Percentiles rank a stretch among this genome's conserved stretches.
Evolutionary conservation across 2,113 vertebrate species (phyloP).

Genomic region (Actenoides hombroni): DNA sequence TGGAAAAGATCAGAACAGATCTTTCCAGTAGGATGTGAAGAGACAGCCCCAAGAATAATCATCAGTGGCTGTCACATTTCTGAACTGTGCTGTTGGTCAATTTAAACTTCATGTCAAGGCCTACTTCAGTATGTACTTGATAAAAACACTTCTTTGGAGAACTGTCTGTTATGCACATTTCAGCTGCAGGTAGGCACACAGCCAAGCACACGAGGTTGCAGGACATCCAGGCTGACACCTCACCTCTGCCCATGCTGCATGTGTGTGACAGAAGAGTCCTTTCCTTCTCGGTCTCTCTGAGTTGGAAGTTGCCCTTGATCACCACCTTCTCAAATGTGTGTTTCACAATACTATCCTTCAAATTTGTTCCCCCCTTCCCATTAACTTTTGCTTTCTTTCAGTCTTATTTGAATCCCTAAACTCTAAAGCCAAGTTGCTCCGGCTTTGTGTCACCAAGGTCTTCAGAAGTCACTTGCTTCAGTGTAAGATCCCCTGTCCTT

Average conservation of each 20-base stretch:
- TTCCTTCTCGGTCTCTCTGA: not conserved
- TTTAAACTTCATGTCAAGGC: not conserved
- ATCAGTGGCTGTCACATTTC: not conserved
- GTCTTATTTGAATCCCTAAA: not conserved
- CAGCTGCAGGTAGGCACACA: not conserved
- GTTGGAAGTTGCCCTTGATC: not conserved
- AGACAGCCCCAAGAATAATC: not conserved
- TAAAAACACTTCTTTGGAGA: not conserved
- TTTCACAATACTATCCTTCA: not conserved
- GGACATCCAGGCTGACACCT: not conserved
- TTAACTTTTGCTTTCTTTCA: not conserved
- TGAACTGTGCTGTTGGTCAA: not conserved
- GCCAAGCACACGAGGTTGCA: not conserved
- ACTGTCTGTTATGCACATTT: accelerated
- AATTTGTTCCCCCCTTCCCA: accelerated
- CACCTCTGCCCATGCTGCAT: not conserved
- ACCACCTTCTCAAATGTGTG: not conserved
- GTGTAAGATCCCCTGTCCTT: not conserved
- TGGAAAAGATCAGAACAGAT: not conserved
- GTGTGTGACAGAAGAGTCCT: not conserved
- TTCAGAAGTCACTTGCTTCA: not conserved
- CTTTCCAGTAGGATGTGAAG: not conserved
- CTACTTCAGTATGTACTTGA: not conserved
- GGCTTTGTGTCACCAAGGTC: not conserved
- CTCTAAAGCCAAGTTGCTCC: not conserved